A percentile compares a stretch with the other conserved stretches of the same genome.
Evolutionary conservation across 1,140 invertebrate genomes (phyloP).

Genomic region (Frieseomelitta varia): DNA sequence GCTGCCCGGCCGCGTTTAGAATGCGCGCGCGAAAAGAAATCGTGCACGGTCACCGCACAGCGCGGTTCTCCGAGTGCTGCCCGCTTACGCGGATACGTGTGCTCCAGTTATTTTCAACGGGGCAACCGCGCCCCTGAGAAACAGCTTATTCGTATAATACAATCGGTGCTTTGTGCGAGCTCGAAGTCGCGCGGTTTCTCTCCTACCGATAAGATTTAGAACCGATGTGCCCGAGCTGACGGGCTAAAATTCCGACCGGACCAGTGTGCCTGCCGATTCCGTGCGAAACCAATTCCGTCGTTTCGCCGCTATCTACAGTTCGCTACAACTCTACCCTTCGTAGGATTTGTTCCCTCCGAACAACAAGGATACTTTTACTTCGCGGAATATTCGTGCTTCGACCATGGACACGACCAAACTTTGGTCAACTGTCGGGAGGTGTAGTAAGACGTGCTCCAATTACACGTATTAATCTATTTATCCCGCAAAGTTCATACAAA

Average conservation of each 20-base stretch:
- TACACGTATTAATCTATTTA: no score
- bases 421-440: no score
- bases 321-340: neutral
- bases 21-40: constrained; percentile 1
- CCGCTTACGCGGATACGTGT: neutral
- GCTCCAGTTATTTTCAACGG: constrained; percentile 19
- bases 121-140: neutral
- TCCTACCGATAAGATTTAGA: neutral
- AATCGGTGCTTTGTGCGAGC: neutral
- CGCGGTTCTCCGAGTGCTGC: no score
- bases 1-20: neutral
- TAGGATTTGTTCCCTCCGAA: neutral
- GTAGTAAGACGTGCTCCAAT: no score
- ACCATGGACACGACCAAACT: no score
- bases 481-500: neutral
- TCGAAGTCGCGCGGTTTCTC: neutral
- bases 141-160: constrained; percentile 32
- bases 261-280: no score
- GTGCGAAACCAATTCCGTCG: neutral
- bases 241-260: neutral
- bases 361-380: neutral
- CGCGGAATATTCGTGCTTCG: neutral
- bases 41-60: neutral
- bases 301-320: no score
- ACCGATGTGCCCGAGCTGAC: neutral